Conservation (phyloP, 2,113 vertebrate genomes). For the Dicrurus megarhynchus region DNA sequence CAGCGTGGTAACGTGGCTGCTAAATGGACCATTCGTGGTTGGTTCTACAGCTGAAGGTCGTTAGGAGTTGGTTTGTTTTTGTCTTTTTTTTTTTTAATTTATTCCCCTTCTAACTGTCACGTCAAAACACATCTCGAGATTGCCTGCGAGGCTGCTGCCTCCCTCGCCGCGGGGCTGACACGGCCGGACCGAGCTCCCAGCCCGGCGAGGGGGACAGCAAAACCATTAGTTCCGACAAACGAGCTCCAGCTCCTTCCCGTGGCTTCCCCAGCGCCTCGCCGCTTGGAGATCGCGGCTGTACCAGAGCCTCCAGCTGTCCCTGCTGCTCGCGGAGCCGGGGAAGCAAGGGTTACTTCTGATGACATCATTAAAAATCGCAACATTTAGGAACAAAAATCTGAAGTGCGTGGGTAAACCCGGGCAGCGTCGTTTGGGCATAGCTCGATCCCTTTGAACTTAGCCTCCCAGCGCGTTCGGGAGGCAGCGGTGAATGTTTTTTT, state of each 20-base stretch:
- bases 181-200: not conserved
- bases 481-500: not conserved
- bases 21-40: not conserved
- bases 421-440: not conserved
- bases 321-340: not conserved
- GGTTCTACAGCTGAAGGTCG: not conserved
- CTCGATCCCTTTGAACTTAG: not conserved
- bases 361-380: not conserved
- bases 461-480: not conserved
- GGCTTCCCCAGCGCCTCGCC: not conserved
- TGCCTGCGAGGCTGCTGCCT: not conserved
- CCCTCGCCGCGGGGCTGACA: not conserved
- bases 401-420: not conserved
- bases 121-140: not conserved
- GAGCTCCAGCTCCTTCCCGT: not conserved
- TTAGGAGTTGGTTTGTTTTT: too few relatives aligned
- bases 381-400: constrained; percentile 4
- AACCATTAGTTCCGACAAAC: not conserved
- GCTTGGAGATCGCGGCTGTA: fast-evolving
- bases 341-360: not conserved
- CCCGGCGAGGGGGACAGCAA: not conserved
- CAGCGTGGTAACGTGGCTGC: not conserved
- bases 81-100: not conserved
- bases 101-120: not conserved
- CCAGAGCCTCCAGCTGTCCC: not conserved